These are phyloP conservation scores for Euzophera pinguis DNA, from an alignment of 2,888 invertebrate species.

Conservation along the genomic window DNA sequence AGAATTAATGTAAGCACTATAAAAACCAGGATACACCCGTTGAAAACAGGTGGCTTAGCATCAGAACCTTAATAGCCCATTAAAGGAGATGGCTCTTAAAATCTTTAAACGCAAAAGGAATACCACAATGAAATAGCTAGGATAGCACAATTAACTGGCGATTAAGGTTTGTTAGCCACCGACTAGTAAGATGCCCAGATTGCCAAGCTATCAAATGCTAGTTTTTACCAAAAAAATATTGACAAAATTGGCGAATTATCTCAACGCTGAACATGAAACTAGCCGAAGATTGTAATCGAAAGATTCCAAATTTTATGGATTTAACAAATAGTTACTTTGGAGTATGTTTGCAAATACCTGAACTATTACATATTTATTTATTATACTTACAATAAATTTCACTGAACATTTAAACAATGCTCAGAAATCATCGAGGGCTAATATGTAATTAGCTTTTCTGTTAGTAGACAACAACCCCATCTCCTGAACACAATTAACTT, in stretches of 20 bases:
- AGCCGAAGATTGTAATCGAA: too few species aligned
- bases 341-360: too few species aligned
- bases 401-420: too few species aligned
- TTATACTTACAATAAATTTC: too few species aligned
- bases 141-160: slow-evolving; percentile 60
- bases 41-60: slow-evolving; percentile 44
- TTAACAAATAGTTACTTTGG: too few species aligned
- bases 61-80: slow-evolving; percentile 61
- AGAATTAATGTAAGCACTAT: slow-evolving; percentile 28
- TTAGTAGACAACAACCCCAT: not conserved
- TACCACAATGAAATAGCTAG: slow-evolving; percentile 68
- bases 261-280: too few species aligned
- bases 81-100: slow-evolving; percentile 60
- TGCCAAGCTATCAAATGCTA: too few species aligned
- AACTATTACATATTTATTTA: too few species aligned
- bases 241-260: too few species aligned
- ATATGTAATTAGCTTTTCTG: not conserved
- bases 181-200: not conserved
- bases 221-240: too few species aligned
- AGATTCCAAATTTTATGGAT: too few species aligned
- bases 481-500: slow-evolving; percentile 60
- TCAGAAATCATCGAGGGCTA: too few species aligned
- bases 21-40: slow-evolving; percentile 31
- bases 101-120: slow-evolving; percentile 37
- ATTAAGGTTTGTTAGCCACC: slow-evolving; percentile 17